Conservation (phyloP, 2,888 invertebrate genomes). For the Ochropleura leucogaster region DNA sequence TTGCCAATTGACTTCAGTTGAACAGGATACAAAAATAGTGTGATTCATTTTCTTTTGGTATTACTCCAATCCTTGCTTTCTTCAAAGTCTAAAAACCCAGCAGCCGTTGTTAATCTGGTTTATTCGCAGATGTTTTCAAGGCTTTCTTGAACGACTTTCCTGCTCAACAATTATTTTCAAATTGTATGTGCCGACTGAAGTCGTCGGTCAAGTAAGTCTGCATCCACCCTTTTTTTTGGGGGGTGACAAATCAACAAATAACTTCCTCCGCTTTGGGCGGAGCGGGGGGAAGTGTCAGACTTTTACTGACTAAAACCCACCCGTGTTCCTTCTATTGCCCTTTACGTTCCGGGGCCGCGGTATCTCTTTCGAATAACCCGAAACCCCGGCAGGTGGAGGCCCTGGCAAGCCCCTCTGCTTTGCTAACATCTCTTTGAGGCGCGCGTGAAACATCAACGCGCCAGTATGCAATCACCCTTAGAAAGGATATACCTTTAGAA, state of each 20-base stretch:
- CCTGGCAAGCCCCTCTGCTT: too few relatives aligned
- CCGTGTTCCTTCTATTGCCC: too few relatives aligned
- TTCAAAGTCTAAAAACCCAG: neutral
- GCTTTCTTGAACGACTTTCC: neutral
- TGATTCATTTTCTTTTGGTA: neutral
- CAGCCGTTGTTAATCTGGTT: neutral
- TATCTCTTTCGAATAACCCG: too few relatives aligned
- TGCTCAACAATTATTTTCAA: neutral
- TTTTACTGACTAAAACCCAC: too few relatives aligned
- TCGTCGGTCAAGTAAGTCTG: too few relatives aligned
- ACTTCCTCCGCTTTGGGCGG: too few relatives aligned
- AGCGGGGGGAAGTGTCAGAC: too few relatives aligned
- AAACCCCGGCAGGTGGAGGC: too few relatives aligned
- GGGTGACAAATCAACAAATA: too few relatives aligned
- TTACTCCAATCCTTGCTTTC: neutral
- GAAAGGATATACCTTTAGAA: constrained; percentile 31
- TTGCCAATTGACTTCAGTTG: neutral
- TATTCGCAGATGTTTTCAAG: neutral
- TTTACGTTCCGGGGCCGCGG: too few relatives aligned
- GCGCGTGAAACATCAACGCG: neutral
- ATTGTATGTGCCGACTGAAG: neutral
- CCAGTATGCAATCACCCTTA: neutral
- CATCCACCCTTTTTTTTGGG: too few relatives aligned
- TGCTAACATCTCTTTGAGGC: too few relatives aligned
- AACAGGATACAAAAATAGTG: neutral